phyloP scores from a whole-genome alignment of 2,113 vertebrate genomes.

The Chloropsis cyanopogon region DNA sequence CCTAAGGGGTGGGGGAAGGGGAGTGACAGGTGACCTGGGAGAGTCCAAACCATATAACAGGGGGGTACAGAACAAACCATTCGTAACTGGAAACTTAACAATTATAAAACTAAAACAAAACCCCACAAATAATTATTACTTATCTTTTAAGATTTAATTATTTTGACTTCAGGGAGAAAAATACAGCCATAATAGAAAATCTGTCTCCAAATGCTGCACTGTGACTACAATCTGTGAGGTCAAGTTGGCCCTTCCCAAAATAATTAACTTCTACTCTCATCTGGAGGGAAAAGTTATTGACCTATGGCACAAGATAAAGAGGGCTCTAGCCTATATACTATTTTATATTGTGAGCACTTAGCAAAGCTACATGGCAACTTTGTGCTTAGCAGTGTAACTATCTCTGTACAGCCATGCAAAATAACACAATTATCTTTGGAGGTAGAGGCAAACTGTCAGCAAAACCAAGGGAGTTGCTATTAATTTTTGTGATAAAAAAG shows the following conservation, averaged over 20 bases:
- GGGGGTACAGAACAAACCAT: no score
- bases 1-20: no score
- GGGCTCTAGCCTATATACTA: neutral
- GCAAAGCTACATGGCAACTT: neutral
- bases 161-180: neutral
- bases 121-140: neutral
- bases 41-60: no score
- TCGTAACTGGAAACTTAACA: no score
- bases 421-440: neutral
- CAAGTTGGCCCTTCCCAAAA: neutral
- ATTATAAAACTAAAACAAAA: no score
- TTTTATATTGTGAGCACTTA: neutral
- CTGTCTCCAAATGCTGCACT: neutral
- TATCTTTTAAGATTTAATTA: neutral
- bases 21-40: no score
- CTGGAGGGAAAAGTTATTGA: neutral
- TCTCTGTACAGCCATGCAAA: neutral
- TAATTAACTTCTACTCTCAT: slow-evolving; percentile 4
- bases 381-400: neutral
- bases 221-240: neutral
- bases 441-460: neutral
- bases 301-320: neutral
- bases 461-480: neutral
- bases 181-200: neutral
- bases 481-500: neutral